phyloP scores from a whole-genome alignment of 37 sponge, comb jelly and placozoan genomes.

The Bolinopsis microptera region DNA sequence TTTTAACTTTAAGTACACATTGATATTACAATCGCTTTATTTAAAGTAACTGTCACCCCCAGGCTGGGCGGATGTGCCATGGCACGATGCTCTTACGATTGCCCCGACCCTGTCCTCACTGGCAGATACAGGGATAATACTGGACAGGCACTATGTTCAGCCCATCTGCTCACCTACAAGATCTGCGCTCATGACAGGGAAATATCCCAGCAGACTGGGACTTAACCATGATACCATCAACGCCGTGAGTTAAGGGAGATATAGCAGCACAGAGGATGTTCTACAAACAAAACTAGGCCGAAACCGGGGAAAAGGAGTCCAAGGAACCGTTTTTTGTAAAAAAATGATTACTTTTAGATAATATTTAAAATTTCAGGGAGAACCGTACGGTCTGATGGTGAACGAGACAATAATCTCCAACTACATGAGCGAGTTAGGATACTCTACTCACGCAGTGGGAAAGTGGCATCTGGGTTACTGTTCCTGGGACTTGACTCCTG shows the following conservation, averaged over 20 bases:
- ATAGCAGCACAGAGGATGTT: no score
- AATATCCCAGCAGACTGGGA: constrained; percentile 21
- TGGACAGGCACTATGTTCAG: constrained; percentile 1
- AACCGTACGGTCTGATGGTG: constrained; percentile 12
- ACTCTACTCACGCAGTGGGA: background rate
- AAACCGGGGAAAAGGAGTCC: no score
- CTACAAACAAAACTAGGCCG: no score
- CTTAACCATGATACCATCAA: constrained; percentile 33
- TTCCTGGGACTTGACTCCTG: constrained; percentile 48
- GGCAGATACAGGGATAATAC: background rate
- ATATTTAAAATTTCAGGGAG: no score
- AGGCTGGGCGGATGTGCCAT: constrained; percentile 7
- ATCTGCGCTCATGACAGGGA: constrained; percentile 45
- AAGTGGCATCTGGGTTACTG: constrained; percentile 58
- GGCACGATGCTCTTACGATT: constrained; percentile 13
- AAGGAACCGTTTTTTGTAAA: no score
- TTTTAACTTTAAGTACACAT: no score
- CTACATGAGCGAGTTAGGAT: constrained; percentile 44
- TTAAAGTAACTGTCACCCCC: background rate
- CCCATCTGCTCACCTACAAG: constrained; percentile 11
- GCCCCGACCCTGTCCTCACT: background rate
- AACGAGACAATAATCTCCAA: constrained; percentile 2
- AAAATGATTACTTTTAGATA: no score
- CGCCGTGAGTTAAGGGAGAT: background rate
- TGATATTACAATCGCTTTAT: background rate